Base-by-base conservation (phyloP, 2,797 vertebrate species). In the Acipenser oxyrinchus region DNA sequence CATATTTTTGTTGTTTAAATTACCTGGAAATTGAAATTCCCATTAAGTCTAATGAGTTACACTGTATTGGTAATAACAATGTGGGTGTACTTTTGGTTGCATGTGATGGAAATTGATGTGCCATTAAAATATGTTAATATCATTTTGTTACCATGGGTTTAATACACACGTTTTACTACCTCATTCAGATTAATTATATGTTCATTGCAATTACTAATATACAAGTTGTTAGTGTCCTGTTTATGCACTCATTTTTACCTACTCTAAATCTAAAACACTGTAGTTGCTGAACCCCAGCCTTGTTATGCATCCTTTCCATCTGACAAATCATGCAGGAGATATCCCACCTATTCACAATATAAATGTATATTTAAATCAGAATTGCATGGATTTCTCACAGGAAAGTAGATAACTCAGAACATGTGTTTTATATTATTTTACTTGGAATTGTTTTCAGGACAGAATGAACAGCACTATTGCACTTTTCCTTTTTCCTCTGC, bases 41-140 rank as follows among this genome's bases (percentile, higher is more conserved):
- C 71, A 75, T 79, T 74, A 74, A 15, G 12, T 70, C 64, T 65
- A 74, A 69, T 64, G 64, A 75, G 69, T 65, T 68, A 15, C 53
- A 76, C 71, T 72, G 71, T 72, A 69, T 58, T 60, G 65, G 52
- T 69, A 69, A 65, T 68, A 73, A 64, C 61, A 64, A 67, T 64
- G 65, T 64, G 53, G 37, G 37, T 37, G 37, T 37, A 5, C 37
- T 37, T 70, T 71, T 69, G 58, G 49, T 68, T 66, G 57, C 63
- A 70, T 71, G 59, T 62, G 52, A 58, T 65, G 66, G 52, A 72
- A 73, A 68, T 68, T 37, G 66, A 66, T 66, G 65, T 66, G 58
- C 66, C 48, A 62, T 76, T 65, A 64, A 59, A 55, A 70, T 51
- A 50, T 55, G 48, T 65, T 62, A 48, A 59, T 65, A 66, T 71